Evolutionary conservation across 2,797 vertebrate genomes (phyloP).

Genomic region (Anguilla marmorata): DNA sequence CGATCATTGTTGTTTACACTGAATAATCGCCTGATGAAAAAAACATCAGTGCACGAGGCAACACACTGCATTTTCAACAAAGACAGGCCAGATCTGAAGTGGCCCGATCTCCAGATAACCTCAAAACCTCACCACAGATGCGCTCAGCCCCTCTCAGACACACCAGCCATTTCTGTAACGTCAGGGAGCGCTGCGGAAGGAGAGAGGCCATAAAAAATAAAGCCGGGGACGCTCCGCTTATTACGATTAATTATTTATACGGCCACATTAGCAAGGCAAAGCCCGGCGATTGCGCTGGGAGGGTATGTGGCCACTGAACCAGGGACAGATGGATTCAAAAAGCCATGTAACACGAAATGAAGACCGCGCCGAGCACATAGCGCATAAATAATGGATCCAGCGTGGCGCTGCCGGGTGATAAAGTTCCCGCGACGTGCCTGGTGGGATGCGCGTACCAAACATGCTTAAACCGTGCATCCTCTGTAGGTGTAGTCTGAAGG

Average conservation of each 20-base stretch:
- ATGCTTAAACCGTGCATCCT: neutral
- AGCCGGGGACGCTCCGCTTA: slow-evolving; percentile 59
- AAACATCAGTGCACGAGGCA: neutral
- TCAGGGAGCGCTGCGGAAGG: slow-evolving; percentile 50
- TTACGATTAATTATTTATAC: slow-evolving; percentile 69
- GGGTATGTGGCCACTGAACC: slow-evolving; percentile 22
- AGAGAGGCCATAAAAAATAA: slow-evolving; percentile 58
- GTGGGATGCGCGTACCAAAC: slow-evolving; percentile 20
- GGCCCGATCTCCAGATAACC: neutral
- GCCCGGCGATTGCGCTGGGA: slow-evolving; percentile 51
- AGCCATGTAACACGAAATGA: slow-evolving; percentile 50
- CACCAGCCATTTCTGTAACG: slow-evolving; percentile 60
- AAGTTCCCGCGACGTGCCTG: slow-evolving; percentile 15
- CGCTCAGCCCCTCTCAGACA: slow-evolving; percentile 50
- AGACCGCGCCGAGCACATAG: slow-evolving; percentile 44
- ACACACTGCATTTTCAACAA: neutral
- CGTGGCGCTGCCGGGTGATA: slow-evolving; percentile 40
- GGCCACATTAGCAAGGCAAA: slow-evolving; percentile 57
- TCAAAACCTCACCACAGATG: slow-evolving; percentile 51
- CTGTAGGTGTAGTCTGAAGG: slow-evolving; percentile 29
- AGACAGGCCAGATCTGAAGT: neutral
- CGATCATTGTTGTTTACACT: neutral
- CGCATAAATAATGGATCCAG: slow-evolving; percentile 57
- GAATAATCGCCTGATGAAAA: neutral
- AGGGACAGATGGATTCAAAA: slow-evolving; percentile 42